Evolutionary conservation across 2,113 vertebrate genomes (phyloP).

Genomic region (Antechinus flavipes): DNA sequence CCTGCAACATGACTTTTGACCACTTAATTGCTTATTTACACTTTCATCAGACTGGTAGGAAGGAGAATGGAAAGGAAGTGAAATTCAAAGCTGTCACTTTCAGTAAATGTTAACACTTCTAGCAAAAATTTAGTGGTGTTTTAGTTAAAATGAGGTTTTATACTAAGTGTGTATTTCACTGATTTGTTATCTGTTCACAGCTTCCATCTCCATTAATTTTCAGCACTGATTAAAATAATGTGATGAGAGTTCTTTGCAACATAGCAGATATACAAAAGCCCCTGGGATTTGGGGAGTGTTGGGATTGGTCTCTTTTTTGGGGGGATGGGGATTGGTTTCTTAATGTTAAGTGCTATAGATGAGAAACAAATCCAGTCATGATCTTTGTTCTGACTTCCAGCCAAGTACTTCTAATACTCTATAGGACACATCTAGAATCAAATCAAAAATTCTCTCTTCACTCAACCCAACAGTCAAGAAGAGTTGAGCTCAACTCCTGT

Average conservation of each 20-base stretch:
- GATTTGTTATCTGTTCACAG: slow-evolving; percentile 2
- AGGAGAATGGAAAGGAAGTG: slow-evolving; percentile 32
- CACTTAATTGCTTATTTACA: not conserved
- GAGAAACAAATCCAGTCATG: not conserved
- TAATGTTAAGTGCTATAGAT: not conserved
- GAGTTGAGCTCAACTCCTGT: not conserved
- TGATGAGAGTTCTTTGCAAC: slow-evolving; percentile 10
- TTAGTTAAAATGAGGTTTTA: slow-evolving; percentile 31
- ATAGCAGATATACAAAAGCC: not conserved
- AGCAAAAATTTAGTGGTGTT: not conserved
- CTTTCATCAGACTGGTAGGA: not conserved
- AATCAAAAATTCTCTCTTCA: not conserved
- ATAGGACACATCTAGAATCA: not conserved
- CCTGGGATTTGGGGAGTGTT: not conserved
- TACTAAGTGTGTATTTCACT: slow-evolving; percentile 24
- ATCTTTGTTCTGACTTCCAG: not conserved
- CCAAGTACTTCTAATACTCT: not conserved
- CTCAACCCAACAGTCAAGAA: not conserved
- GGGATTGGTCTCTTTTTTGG: too few relatives aligned
- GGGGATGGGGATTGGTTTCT: not conserved
- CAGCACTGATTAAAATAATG: slow-evolving; percentile 24
- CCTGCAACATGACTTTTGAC: not conserved
- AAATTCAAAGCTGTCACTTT: not conserved
- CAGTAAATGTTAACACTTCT: slow-evolving; percentile 23
- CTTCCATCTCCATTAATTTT: slow-evolving; percentile 13